phyloP scores from a whole-genome alignment of 2,888 invertebrate species.

The Hypomecis atomaria region DNA sequence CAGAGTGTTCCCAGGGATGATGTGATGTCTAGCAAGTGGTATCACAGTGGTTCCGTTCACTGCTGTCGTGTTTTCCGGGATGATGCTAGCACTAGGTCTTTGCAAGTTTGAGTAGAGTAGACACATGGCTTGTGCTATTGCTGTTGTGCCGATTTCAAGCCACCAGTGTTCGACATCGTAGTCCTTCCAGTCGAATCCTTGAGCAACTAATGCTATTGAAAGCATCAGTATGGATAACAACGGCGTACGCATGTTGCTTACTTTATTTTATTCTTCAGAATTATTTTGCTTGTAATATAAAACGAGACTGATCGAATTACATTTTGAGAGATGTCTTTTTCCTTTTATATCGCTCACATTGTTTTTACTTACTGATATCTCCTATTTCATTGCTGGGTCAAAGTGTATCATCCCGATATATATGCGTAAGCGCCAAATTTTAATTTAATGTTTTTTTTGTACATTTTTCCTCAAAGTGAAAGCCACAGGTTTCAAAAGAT shows the following conservation, averaged over 20 bases:
- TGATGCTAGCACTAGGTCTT: not conserved
- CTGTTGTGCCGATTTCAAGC: not conserved
- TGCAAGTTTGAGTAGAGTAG: not conserved
- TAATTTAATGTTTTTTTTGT: no score
- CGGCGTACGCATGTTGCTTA: not conserved
- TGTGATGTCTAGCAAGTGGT: not conserved
- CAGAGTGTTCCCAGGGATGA: constrained; percentile 1
- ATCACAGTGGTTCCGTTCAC: not conserved
- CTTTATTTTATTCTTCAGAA: not conserved
- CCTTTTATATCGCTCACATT: no score
- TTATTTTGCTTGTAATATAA: not conserved
- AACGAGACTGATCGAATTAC: not conserved
- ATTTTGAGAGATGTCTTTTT: no score
- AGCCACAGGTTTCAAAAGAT: no score
- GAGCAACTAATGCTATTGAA: not conserved
- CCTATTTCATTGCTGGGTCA: no score
- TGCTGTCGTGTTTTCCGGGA: not conserved
- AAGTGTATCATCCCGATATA: no score
- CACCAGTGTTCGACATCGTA: not conserved
- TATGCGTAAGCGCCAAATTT: no score
- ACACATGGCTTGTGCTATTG: not conserved
- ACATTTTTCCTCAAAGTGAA: no score
- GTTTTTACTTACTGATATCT: no score
- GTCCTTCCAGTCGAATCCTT: not conserved
- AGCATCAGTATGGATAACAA: not conserved